These are phyloP conservation scores for Pao palembangensis DNA, from an alignment of 2,113 vertebrate genomes.

Conservation along the genomic window DNA sequence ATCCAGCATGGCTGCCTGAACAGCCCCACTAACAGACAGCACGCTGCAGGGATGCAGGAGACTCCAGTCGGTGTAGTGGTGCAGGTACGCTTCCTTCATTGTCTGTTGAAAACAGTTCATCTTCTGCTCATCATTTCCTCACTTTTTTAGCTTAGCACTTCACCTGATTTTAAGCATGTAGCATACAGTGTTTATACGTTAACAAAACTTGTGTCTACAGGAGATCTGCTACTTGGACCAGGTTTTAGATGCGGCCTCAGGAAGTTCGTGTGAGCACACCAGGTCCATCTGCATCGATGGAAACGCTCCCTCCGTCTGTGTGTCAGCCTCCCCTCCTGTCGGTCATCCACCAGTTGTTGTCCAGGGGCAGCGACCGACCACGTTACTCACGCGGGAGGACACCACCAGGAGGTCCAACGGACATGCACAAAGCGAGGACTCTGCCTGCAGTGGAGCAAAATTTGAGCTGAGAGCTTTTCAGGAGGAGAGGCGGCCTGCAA, in stretches of 20 bases:
- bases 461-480: conserved; percentile 94
- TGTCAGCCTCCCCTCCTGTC: conserved; percentile 46
- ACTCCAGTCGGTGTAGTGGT: conserved; percentile 85
- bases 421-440: conserved; percentile 61
- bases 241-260: conserved; percentile 86
- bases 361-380: conserved; percentile 57
- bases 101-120: too few relatives aligned
- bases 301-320: conserved; percentile 63
- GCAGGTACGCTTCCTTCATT: conserved; percentile 44
- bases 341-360: conserved; percentile 35
- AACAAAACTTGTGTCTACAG: conserved; percentile 49
- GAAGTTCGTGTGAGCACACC: conserved; percentile 74
- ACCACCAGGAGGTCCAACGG: conserved; percentile 56
- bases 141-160: too few relatives aligned
- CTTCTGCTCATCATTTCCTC: too few relatives aligned
- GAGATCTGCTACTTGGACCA: conserved; percentile 94
- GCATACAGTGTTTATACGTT: too few relatives aligned
- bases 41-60: conserved; percentile 78
- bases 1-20: conserved; percentile 67
- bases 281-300: conserved; percentile 58
- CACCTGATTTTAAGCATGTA: too few relatives aligned
- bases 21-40: conserved; percentile 68
- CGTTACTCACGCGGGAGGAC: conserved; percentile 61
- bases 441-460: conserved; percentile 74
- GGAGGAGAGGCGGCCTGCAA: conserved; percentile 91